Percentiles rank a stretch among this genome's conserved stretches.
Conservation (phyloP, 2,888 invertebrate species). For the Coelogynopora nodosa region DNA sequence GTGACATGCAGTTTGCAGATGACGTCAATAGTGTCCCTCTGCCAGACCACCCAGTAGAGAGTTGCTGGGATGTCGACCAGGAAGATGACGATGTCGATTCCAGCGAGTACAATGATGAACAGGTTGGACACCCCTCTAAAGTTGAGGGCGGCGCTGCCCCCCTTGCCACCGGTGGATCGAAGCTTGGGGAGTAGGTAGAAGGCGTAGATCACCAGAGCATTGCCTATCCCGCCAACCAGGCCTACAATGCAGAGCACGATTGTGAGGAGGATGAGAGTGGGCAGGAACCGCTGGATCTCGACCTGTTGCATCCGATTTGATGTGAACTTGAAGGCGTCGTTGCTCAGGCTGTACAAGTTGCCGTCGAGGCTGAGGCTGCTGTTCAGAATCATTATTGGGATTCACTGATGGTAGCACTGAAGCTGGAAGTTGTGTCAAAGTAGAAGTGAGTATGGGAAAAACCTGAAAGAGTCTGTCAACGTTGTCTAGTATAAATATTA, state of each 20-base stretch:
- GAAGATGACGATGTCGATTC: conserved; percentile 53
- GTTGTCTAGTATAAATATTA: no score
- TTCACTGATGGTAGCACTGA: neutral
- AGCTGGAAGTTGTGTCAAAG: no score
- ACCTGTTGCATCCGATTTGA: neutral
- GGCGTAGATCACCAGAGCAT: conserved; percentile 53
- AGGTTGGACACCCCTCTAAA: conserved; percentile 51
- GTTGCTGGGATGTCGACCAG: conserved; percentile 52
- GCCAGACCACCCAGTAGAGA: conserved; percentile 51
- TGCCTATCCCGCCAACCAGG: neutral
- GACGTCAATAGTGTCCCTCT: conserved; percentile 49
- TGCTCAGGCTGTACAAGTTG: neutral
- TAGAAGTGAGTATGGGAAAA: no score
- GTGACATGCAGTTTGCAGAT: conserved; percentile 52
- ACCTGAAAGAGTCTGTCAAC: no score
- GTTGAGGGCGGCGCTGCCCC: neutral
- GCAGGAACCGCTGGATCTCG: conserved; percentile 1
- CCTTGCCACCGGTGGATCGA: neutral
- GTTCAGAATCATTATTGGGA: neutral
- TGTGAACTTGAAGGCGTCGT: neutral
- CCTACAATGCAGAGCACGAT: conserved; percentile 20
- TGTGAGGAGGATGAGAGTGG: neutral
- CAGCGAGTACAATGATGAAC: conserved; percentile 52
- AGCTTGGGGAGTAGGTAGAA: conserved; percentile 55
- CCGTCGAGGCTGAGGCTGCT: neutral